Conservation (phyloP, 1,140 invertebrate genomes). For the Bombus polaris region DNA sequence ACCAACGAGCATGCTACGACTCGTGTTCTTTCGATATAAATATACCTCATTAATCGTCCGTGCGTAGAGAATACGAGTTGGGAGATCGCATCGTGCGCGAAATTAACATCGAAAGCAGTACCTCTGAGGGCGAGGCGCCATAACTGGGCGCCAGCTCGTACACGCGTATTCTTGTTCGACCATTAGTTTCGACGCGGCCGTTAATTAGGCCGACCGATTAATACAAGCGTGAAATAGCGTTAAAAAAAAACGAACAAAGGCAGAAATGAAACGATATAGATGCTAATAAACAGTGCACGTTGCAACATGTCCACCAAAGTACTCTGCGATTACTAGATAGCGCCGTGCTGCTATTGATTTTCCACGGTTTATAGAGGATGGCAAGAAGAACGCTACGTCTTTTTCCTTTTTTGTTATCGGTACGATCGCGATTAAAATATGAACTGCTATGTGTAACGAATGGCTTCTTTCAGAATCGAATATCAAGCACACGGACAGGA, state of each 20-base stretch:
- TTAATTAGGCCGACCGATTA: slow-evolving; percentile 7
- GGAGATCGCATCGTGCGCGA: slow-evolving; percentile 13
- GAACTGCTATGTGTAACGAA: neutral
- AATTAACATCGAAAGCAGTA: slow-evolving; percentile 28
- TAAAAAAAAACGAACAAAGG: neutral
- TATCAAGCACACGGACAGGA: neutral
- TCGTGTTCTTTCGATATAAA: slow-evolving; percentile 21
- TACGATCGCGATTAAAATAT: neutral
- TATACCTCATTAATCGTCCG: slow-evolving; percentile 38
- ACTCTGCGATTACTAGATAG: slow-evolving; percentile 21
- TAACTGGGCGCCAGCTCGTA: neutral
- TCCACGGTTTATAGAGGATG: neutral
- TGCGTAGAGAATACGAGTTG: neutral
- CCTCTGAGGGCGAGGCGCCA: neutral
- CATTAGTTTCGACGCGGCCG: neutral
- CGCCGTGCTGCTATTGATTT: slow-evolving; percentile 22
- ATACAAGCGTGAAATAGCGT: neutral
- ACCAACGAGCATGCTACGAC: slow-evolving; percentile 19
- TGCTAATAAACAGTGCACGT: neutral
- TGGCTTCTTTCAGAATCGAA: neutral
- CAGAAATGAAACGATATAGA: neutral
- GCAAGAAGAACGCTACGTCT: neutral
- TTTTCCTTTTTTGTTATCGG: neutral
- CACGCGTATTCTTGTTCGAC: neutral
- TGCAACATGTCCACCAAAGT: neutral